Conservation (phyloP, 2,888 invertebrate genomes). For the Drosophila mimetica region DNA sequence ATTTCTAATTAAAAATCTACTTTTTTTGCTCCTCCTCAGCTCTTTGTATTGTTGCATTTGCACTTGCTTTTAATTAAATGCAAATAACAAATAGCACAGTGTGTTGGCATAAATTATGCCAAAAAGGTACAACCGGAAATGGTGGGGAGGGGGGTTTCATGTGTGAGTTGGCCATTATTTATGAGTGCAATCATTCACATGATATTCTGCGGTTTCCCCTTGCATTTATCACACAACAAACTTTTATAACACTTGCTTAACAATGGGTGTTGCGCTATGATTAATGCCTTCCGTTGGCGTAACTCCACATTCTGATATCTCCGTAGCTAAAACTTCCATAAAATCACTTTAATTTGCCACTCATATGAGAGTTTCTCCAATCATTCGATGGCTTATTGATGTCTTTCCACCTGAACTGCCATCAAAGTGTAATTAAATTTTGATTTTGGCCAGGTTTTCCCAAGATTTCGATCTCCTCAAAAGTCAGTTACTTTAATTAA, state of each 20-base stretch:
- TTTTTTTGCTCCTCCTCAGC: no score
- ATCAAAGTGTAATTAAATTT: constrained; percentile 38
- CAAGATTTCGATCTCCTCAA: constrained; percentile 21
- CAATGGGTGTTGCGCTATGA: constrained; percentile 45
- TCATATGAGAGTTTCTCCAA: background rate
- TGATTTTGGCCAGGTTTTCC: background rate
- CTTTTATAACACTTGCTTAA: constrained; percentile 72
- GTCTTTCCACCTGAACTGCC: constrained; percentile 6
- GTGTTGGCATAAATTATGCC: constrained; percentile 62
- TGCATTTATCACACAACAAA: constrained; percentile 73
- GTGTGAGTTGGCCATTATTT: constrained; percentile 65
- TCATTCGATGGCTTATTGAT: constrained; percentile 6
- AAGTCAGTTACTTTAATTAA: constrained; percentile 27
- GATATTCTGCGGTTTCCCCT: constrained; percentile 74
- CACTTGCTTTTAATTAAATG: constrained; percentile 77
- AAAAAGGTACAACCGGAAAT: constrained; percentile 26
- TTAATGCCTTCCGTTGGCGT: constrained; percentile 52
- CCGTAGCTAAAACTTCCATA: background rate
- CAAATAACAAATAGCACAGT: constrained; percentile 75
- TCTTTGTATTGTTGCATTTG: constrained; percentile 41
- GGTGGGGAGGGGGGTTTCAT: no score
- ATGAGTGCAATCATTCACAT: constrained; percentile 78
- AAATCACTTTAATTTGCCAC: constrained; percentile 6
- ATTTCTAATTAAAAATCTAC: constrained; percentile 75
- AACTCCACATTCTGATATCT: background rate